These are phyloP conservation scores for Caerostris darwini DNA, from an alignment of 1,140 invertebrate genomes.

Conservation along the genomic window DNA sequence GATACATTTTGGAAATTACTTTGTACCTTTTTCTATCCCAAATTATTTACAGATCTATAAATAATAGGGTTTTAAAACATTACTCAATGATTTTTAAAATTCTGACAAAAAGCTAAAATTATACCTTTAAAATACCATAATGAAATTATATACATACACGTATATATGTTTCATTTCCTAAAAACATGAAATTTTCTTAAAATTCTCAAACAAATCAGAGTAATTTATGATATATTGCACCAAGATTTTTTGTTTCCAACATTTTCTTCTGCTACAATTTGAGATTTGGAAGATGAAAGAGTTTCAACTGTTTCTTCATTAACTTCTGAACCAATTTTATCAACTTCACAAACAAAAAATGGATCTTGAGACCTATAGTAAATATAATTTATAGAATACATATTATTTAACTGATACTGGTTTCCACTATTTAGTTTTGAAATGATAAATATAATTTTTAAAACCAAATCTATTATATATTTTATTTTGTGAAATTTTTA, in stretches of 20 bases:
- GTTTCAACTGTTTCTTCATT: slow-evolving; percentile 28
- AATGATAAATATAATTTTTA: too few species aligned
- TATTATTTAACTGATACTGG: too few species aligned
- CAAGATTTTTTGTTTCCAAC: slow-evolving; percentile 38
- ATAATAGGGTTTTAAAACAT: background rate
- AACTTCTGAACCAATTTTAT: slow-evolving; percentile 52
- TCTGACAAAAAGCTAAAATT: background rate
- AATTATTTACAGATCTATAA: background rate
- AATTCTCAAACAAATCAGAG: background rate
- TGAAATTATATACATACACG: background rate
- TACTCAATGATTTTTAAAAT: background rate
- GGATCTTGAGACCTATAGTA: background rate
- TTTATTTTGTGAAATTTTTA: too few species aligned
- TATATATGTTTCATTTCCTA: background rate
- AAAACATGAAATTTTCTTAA: background rate
- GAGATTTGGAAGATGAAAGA: background rate
- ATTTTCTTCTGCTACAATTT: background rate
- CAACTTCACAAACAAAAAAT: slow-evolving; percentile 55
- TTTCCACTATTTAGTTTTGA: too few species aligned
- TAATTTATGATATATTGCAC: slow-evolving; percentile 49
- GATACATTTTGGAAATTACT: too few species aligned
- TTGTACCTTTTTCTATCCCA: background rate
- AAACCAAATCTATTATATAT: too few species aligned
- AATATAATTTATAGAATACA: too few species aligned
- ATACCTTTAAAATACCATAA: background rate